A percentile compares a stretch with the other conserved stretches of the same genome.
Conservation (phyloP, 1,140 invertebrate species). For the Drosophila repletoides region DNA sequence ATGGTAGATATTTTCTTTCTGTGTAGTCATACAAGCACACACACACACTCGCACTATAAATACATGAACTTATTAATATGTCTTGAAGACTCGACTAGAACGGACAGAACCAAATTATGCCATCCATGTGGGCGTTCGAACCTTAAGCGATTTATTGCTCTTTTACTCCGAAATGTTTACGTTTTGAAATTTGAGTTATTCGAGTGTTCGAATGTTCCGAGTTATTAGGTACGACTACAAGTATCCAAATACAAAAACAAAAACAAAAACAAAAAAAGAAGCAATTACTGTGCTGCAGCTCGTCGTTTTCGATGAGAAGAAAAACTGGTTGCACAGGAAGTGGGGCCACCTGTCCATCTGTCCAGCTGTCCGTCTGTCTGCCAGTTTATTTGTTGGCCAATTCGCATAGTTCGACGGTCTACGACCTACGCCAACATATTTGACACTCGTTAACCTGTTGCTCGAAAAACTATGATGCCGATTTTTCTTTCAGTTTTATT, state of each 20-base stretch:
- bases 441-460: conserved; percentile 39
- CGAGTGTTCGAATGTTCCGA: conserved; percentile 8
- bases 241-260: neutral
- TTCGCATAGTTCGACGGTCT: conserved; percentile 65
- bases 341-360: conserved; percentile 49
- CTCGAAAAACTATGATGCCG: conserved; percentile 12
- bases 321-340: conserved; percentile 58
- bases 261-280: neutral
- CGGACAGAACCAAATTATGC: conserved; percentile 40
- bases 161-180: conserved; percentile 48
- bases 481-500: neutral
- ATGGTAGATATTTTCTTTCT: too few species aligned
- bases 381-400: conserved; percentile 50
- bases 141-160: conserved; percentile 42
- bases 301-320: conserved; percentile 19
- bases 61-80: conserved; percentile 4
- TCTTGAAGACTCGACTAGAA: conserved; percentile 4
- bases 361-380: conserved; percentile 10
- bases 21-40: conserved; percentile 25
- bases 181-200: conserved; percentile 64
- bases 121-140: conserved; percentile 57
- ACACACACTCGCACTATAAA: conserved; percentile 2
- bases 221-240: neutral
- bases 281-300: conserved; percentile 15
- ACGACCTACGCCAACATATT: conserved; percentile 68